Base-by-base conservation (phyloP, 2,113 vertebrate species). In the Cebidichthys violaceus region DNA sequence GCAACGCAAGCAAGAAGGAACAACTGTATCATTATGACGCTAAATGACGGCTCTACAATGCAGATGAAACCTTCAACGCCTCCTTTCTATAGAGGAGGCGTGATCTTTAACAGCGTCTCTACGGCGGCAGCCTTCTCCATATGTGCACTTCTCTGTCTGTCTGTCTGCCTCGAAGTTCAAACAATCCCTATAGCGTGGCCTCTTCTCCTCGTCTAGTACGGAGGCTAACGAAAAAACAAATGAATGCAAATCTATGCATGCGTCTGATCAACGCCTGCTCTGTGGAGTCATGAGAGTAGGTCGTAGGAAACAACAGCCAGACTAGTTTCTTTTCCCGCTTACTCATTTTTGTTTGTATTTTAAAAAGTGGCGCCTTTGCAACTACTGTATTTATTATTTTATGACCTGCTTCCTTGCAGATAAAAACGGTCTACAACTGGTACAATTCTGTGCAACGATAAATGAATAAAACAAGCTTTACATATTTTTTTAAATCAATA, bases 161-260 rank as follows among this genome's bases (percentile, higher is more conserved):
- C 69, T 33, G 13, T 67, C n/a, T 74, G 24, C 47, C 69, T 86
- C 57, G 77, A 62, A 83, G 62, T 79, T 86, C 57, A 74, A 74
- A 82, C 68, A 81, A 80, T 70, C 75, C 74, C n/a, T 47, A 50
- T n/a, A 60, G 54, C 75, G 45, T 39, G 57, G 66, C 81, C 66
- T 79, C 74, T 75, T 83, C 80, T 83, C 67, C 69, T 77, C 69
- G 69, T 67, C 55, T 62, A 71, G 64, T 24, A 41, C 17, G 61
- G 24, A 83, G 59, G 69, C 66, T 82, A 83, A 86, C 64, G 65
- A 83, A 89, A 83, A 89, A 84, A 81, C 87, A 88, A 92, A 92
- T 91, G 39, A 79, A 92, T 93, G 90, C 91, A 88, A 94, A 94
- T 93, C n/a, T 90, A 92, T 92, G 90, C 89, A 91, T 92, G 87